phyloP scores from a whole-genome alignment of 2,113 vertebrate species.

The Myxocyprinus asiaticus region DNA sequence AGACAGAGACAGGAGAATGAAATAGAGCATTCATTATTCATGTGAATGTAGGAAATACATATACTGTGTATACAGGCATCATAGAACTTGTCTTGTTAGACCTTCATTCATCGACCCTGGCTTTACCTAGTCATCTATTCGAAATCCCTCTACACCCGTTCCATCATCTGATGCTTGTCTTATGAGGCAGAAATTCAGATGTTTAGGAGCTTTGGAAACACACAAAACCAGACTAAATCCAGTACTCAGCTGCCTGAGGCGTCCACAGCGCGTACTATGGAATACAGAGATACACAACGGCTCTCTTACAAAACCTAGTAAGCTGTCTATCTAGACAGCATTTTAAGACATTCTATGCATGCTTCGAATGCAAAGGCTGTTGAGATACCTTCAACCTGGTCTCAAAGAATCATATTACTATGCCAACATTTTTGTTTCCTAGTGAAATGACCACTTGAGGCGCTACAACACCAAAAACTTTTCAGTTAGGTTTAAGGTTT shows the following conservation, averaged over 20 bases:
- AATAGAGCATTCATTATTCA: slow-evolving; percentile 56
- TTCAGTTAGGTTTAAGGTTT: too few species aligned
- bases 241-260: not conserved
- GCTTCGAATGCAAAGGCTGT: too few species aligned
- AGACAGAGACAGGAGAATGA: slow-evolving; percentile 44
- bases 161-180: not conserved
- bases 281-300: too few species aligned
- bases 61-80: slow-evolving; percentile 37
- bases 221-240: not conserved
- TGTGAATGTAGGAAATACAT: slow-evolving; percentile 44
- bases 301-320: not conserved
- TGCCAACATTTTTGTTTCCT: too few species aligned
- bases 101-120: not conserved
- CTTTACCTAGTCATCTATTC: not conserved
- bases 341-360: not conserved
- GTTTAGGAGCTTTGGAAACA: not conserved
- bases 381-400: too few species aligned
- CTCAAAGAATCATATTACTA: too few species aligned
- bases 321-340: not conserved
- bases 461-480: too few species aligned
- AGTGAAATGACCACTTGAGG: too few species aligned
- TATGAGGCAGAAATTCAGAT: not conserved
- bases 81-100: slow-evolving; percentile 13
- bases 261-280: too few species aligned
- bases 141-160: not conserved